phyloP scores from a whole-genome alignment of 2,113 vertebrate species.

The Mesembrinibis cayennensis region DNA sequence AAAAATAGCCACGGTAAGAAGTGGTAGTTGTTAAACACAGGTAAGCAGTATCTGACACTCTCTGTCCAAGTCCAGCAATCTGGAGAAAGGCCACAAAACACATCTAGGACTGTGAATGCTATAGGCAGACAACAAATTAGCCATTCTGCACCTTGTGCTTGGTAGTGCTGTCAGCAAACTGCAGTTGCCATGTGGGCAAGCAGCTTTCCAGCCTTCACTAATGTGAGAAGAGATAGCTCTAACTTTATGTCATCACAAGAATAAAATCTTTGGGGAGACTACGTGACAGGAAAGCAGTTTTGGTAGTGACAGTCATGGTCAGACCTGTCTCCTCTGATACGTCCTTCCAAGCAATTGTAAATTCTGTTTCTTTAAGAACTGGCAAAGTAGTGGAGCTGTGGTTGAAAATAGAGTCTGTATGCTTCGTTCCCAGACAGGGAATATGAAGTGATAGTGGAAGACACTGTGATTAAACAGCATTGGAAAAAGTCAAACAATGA shows the following conservation, averaged over 20 bases:
- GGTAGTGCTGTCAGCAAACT: neutral
- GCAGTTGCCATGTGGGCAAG: neutral
- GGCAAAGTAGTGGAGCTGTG: neutral
- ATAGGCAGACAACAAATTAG: neutral
- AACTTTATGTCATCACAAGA: neutral
- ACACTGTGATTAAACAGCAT: neutral
- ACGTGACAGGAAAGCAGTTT: neutral
- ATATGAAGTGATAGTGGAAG: neutral
- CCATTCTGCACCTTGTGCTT: neutral
- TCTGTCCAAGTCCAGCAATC: neutral
- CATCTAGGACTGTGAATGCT: neutral
- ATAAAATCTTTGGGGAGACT: neutral
- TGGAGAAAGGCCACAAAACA: neutral
- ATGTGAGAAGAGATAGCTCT: neutral
- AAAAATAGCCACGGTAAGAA: neutral
- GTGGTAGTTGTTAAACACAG: neutral
- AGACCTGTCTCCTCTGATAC: neutral
- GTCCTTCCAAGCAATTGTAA: neutral
- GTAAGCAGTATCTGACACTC: neutral
- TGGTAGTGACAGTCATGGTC: neutral
- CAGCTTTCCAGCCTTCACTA: neutral
- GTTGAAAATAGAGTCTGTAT: neutral
- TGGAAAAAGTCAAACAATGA: neutral
- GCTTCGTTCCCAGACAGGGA: neutral
- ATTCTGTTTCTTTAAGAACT: neutral